Conservation (phyloP, 1,140 invertebrate genomes). For the Acromyrmex heyeri region DNA sequence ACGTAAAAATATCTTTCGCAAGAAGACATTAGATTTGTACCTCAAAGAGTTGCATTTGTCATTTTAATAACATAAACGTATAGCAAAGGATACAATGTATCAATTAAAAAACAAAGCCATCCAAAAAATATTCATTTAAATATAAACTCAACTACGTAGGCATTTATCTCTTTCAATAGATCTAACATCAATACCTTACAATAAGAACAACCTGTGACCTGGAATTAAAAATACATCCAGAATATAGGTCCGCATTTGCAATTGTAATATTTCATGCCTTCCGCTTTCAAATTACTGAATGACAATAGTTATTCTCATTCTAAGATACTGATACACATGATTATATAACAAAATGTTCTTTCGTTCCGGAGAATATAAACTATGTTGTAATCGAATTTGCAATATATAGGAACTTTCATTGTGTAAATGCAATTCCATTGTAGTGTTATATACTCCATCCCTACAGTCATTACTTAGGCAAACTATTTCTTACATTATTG, state of each 20-base stretch:
- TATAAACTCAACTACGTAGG: slow-evolving; percentile 26
- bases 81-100: background rate
- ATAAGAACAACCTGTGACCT: slow-evolving; percentile 33
- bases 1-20: slow-evolving; percentile 9
- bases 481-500: slow-evolving; percentile 70
- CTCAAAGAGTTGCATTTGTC: slow-evolving; percentile 15
- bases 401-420: slow-evolving; percentile 73
- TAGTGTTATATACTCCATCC: slow-evolving; percentile 63
- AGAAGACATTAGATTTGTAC: slow-evolving; percentile 19
- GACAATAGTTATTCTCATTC: slow-evolving; percentile 28
- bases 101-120: slow-evolving; percentile 4
- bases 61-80: background rate
- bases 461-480: slow-evolving; percentile 64
- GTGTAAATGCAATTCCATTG: slow-evolving; percentile 75
- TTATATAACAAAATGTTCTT: slow-evolving; percentile 64
- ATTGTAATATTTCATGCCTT: slow-evolving; percentile 12
- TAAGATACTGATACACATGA: slow-evolving; percentile 36
- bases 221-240: background rate
- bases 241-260: slow-evolving; percentile 2
- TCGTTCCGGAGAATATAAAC: slow-evolving; percentile 36
- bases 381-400: slow-evolving; percentile 64
- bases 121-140: slow-evolving; percentile 13
- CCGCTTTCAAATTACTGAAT: background rate
- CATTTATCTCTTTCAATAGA: slow-evolving; percentile 7
- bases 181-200: slow-evolving; percentile 34